These are phyloP conservation scores for Epinephelus fuscoguttatus DNA, from an alignment of 2,113 vertebrate species.

Conservation along the genomic window DNA sequence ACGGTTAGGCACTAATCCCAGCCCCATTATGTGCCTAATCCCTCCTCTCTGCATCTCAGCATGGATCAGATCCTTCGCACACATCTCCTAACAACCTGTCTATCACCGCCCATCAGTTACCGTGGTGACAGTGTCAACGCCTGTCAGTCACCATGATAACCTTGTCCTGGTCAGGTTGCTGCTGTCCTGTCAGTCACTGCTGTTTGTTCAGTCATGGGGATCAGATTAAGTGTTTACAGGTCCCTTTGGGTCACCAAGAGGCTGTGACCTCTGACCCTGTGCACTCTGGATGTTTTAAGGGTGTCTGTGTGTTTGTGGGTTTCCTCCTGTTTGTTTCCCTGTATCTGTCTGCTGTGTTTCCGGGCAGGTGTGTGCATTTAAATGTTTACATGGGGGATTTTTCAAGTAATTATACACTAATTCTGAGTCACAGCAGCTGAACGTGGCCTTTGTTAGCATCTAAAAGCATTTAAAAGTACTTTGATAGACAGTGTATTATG, in stretches of 20 bases:
- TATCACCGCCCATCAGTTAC: constrained; percentile 37
- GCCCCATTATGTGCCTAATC: constrained; percentile 34
- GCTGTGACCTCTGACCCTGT: constrained; percentile 53
- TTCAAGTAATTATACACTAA: not conserved
- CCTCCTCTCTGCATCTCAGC: constrained; percentile 18
- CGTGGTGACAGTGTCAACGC: constrained; percentile 35
- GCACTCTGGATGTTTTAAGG: constrained; percentile 31
- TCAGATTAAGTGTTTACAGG: constrained; percentile 57
- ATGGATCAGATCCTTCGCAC: constrained; percentile 26
- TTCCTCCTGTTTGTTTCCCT: not conserved
- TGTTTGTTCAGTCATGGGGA: constrained; percentile 61
- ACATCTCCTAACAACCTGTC: constrained; percentile 26
- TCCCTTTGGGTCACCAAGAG: constrained; percentile 14
- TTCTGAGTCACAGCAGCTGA: constrained; percentile 1
- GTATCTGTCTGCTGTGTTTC: constrained; percentile 1
- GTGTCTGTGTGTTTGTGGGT: constrained; percentile 9
- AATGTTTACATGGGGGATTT: not conserved
- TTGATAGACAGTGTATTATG: not conserved
- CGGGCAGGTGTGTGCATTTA: not conserved
- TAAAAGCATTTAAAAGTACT: not conserved
- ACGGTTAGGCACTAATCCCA: constrained; percentile 28
- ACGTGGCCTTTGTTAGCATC: not conserved
- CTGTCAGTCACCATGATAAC: constrained; percentile 34
- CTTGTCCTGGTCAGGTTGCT: not conserved
- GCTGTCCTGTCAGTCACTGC: constrained; percentile 39